These are phyloP conservation scores for Syngnathus floridae DNA, from an alignment of 2,113 vertebrate species.

Conservation along the genomic window DNA sequence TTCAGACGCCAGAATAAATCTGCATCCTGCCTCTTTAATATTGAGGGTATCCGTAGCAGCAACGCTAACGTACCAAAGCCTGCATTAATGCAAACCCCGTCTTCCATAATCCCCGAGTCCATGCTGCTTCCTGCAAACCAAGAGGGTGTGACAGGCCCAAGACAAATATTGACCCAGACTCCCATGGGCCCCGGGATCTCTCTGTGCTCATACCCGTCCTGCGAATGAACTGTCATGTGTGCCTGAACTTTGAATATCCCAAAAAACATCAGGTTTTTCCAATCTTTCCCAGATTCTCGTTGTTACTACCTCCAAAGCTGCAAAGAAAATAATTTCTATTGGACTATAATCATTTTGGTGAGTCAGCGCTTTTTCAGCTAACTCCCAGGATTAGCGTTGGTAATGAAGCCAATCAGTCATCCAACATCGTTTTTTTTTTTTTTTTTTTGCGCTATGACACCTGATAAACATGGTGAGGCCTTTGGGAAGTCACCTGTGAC, in stretches of 20 bases:
- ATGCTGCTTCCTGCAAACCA: constrained; percentile 36
- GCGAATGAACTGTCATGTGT: constrained; percentile 4
- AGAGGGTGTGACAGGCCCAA: constrained; percentile 40
- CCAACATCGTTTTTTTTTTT: constrained; percentile 9
- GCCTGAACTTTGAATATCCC: not conserved
- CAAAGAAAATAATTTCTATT: too few relatives aligned
- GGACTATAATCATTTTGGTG: not conserved
- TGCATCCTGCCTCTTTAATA: constrained; percentile 29
- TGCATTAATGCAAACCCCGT: constrained; percentile 25
- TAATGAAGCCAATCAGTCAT: constrained; percentile 28
- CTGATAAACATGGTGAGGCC: not conserved
- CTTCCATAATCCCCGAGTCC: constrained; percentile 29
- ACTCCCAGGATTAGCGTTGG: not conserved
- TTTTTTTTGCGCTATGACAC: not conserved
- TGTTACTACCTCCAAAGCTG: too few relatives aligned
- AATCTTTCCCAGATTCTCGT: too few relatives aligned
- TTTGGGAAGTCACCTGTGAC: constrained; percentile 21
- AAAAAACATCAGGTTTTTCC: not conserved
- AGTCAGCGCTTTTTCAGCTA: not conserved
- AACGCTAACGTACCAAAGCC: not conserved
- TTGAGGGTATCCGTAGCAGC: constrained; percentile 21
- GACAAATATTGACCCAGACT: constrained; percentile 66
- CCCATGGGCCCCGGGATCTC: constrained; percentile 48
- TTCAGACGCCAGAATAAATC: constrained; percentile 5
- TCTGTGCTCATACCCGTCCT: constrained; percentile 6